These are phyloP conservation scores for Candidula unifasciata DNA, from an alignment of 2,888 invertebrate genomes.

Conservation along the genomic window DNA sequence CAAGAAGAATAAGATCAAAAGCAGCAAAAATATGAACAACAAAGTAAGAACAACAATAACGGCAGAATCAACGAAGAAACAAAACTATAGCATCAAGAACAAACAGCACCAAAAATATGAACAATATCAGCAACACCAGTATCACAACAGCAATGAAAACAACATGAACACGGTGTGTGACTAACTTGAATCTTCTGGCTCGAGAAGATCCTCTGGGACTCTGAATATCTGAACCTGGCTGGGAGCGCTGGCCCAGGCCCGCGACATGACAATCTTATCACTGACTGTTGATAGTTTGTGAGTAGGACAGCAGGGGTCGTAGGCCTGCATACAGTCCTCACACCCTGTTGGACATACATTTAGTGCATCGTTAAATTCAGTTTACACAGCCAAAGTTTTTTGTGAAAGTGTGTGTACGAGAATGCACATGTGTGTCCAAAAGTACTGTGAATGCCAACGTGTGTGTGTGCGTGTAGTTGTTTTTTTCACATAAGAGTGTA, in stretches of 20 bases:
- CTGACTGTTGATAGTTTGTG: constrained; percentile 66
- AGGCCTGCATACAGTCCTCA: constrained; percentile 74
- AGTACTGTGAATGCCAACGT: too few species aligned
- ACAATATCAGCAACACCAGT: too few species aligned
- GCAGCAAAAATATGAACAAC: too few species aligned
- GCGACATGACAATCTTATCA: constrained; percentile 84
- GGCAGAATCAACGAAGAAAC: too few species aligned
- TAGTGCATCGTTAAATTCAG: too few species aligned
- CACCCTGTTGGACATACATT: constrained; percentile 68
- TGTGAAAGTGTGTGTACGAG: background rate
- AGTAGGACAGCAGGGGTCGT: constrained; percentile 65
- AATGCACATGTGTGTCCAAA: too few species aligned
- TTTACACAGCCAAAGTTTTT: too few species aligned
- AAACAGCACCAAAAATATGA: too few species aligned
- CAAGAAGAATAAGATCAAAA: too few species aligned
- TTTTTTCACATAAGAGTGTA: too few species aligned
- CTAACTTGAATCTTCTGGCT: constrained; percentile 29
- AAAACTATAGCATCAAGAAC: too few species aligned
- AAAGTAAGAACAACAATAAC: too few species aligned
- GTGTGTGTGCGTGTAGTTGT: background rate
- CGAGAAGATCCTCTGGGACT: constrained; percentile 58
- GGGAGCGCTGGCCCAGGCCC: constrained; percentile 89
- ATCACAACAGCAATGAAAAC: background rate
- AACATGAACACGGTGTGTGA: background rate
- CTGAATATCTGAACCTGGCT: constrained; percentile 73